Evolutionary conservation across 37 sponge, comb jelly and placozoan genomes (phyloP).

Genomic region (Petrosia ficiformis): DNA sequence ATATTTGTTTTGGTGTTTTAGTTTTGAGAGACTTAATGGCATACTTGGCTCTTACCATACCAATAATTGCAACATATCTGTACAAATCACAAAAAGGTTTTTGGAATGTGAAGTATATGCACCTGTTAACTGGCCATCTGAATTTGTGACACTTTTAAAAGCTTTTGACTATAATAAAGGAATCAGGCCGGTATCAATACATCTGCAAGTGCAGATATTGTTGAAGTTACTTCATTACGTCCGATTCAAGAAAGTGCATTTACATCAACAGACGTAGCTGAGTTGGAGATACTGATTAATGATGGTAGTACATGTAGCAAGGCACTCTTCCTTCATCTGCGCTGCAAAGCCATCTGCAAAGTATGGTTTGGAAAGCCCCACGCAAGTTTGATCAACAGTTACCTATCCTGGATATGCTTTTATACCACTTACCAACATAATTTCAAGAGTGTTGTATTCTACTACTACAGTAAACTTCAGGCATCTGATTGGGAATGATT

Average conservation of each 20-base stretch:
- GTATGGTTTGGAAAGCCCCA: slow-evolving; percentile 10
- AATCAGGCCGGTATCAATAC: neutral
- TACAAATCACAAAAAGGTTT: slow-evolving; percentile 50
- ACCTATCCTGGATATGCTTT: neutral
- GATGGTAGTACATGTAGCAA: neutral
- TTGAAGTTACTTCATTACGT: neutral
- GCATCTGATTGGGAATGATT: neutral
- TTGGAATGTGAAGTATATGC: slow-evolving; percentile 2
- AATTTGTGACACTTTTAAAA: neutral
- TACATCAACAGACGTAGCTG: neutral
- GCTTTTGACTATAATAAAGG: neutral
- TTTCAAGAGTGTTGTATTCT: neutral
- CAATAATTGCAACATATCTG: slow-evolving; percentile 30
- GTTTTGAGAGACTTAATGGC: slow-evolving; percentile 48
- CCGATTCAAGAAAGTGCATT: neutral
- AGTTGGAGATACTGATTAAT: neutral
- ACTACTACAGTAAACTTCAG: slow-evolving; percentile 7
- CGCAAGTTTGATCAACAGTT: neutral
- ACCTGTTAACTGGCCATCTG: neutral
- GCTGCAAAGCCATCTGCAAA: neutral
- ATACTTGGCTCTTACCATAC: slow-evolving; percentile 45
- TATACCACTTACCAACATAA: neutral
- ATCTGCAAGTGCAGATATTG: neutral
- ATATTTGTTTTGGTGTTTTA: slow-evolving; percentile 18
- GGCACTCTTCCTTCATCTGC: neutral